Evolutionary conservation across 2,113 vertebrate genomes (phyloP), one percentile per base, ranked within the genome.

Genomic region (Emberiza fucata): DNA sequence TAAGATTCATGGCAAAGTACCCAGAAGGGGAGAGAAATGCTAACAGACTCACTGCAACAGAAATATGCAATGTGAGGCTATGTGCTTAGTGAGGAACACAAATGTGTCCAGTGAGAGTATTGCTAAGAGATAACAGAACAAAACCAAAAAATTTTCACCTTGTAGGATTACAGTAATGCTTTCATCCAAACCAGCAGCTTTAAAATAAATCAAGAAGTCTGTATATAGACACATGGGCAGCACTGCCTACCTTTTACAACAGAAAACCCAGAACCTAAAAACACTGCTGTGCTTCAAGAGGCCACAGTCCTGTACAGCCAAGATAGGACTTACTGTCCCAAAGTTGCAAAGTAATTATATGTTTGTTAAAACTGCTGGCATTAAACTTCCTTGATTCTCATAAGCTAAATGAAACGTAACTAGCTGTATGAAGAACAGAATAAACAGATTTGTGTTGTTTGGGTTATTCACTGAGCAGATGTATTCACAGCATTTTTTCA

Each of bases 351-450:
- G 27, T 37, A 81, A 51, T 81, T 75, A 11, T 1, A 51, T 2
- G 3, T 59, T 57, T 61, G 17, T 27, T 40, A 40, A 59, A 66
- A 77, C 39, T 91, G 75, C 77, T 89, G 90, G 63, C 56, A 69
- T 84, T 88, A 94, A 97, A 97, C 94, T 97, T 97, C 96, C 96
- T 97, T 97, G 95, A 97, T 95, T 96, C 94, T 97, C 93, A 9
- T 50, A 53, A 63, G 66, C 54, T 79, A 88, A 83, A 81, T 87
- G 48, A 79, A 95, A 84, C 15, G 4, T 3, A 60, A 51, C 39
- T 73, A 68, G 75, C 68, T 37, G 53, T 27, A 29, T 75, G 51
- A 64, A 63, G 56, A 57, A 76, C 0, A 71, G 42, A 75, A 69
- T 14, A 33, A 75, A 80, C 1, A 61, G 27, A 35, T 57, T 39